Base-by-base conservation (phyloP, 64 coral and sea anemone species). In the Pachyseris speciosa region DNA sequence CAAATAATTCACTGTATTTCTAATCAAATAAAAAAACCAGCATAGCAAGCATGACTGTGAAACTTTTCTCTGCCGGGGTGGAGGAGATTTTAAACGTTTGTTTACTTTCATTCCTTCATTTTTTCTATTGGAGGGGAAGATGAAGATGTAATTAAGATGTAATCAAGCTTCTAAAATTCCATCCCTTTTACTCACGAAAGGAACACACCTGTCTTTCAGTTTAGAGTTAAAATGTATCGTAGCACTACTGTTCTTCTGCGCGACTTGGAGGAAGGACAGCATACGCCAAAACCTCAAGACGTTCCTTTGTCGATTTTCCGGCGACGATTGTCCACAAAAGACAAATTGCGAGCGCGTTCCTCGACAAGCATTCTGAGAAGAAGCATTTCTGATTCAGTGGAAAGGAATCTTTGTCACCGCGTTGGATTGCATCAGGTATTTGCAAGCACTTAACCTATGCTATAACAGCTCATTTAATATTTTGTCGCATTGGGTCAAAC, bases 351-450 rank as follows among this genome's bases (percentile, higher is more conserved):
- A 1, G 37, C 38, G 7, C 70, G 39, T 3, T 69, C 72, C 50
- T 83, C 83, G 19, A 69, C 90, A 7, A 92, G 84, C 25, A 59
- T 92, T 52, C 40, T 95, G 0, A 34, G 89, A 58, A 43, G 76
- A 91, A 95, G 94, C 45, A 95, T 95, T 41, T 91, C 89, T 0
- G 94, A 95, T 38, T 92, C 94, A 31, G 89, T 95, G 32, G 94
- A 95, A 68, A 91, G 68, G 22, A 96, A 96, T 25, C 12, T 92
- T 37, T 80, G 89, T 32, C 80, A 84, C 10, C 16, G 74, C 39
- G 81, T 92, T 12, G 87, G 80, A 33, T 66, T 96, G 34, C 94
- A 96, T 55, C 71, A 91, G 89, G 94, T 96, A n/a, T n/a, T n/a
- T n/a, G n/a, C n/a, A n/a, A n/a, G n/a, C n/a, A n/a, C n/a, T n/a